Percentiles rank a stretch among this genome's conserved stretches.
Conservation (phyloP, 2,888 invertebrate genomes). For the Schizaphis graminum region DNA sequence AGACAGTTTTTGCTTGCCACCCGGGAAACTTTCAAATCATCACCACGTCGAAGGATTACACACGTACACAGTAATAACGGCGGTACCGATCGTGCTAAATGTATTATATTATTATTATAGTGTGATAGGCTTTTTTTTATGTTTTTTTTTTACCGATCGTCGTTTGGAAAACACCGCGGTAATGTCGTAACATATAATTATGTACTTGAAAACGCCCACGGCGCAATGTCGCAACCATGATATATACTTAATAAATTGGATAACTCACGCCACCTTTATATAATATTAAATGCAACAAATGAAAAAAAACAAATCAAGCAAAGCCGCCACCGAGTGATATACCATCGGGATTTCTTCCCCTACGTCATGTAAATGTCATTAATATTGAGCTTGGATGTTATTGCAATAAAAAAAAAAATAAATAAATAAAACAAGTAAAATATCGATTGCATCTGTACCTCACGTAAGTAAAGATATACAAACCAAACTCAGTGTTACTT, state of each 20-base stretch:
- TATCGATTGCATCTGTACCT: background rate
- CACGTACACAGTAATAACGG: background rate
- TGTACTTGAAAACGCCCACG: background rate
- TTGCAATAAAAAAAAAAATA: background rate
- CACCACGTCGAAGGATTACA: background rate
- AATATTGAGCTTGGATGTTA: background rate
- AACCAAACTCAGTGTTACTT: background rate
- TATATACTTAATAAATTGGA: background rate
- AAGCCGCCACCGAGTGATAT: background rate
- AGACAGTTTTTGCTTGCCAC: background rate
- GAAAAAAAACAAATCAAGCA: conserved; percentile 7
- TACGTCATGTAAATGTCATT: background rate
- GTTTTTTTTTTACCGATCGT: background rate
- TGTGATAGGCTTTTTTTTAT: background rate
- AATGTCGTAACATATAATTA: background rate
- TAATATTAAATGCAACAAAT: conserved; percentile 14
- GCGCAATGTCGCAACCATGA: background rate
- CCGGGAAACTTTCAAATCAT: background rate
- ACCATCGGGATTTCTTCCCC: background rate
- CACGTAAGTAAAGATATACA: background rate
- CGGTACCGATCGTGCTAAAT: background rate
- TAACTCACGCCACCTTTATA: background rate
- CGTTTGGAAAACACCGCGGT: background rate
- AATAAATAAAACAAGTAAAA: background rate
- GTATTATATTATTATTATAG: background rate